A percentile compares a stretch with the other conserved stretches of the same genome.
Evolutionary conservation across 2,797 vertebrate genomes (phyloP).

Genomic region (Aeoliscus strigatus): DNA sequence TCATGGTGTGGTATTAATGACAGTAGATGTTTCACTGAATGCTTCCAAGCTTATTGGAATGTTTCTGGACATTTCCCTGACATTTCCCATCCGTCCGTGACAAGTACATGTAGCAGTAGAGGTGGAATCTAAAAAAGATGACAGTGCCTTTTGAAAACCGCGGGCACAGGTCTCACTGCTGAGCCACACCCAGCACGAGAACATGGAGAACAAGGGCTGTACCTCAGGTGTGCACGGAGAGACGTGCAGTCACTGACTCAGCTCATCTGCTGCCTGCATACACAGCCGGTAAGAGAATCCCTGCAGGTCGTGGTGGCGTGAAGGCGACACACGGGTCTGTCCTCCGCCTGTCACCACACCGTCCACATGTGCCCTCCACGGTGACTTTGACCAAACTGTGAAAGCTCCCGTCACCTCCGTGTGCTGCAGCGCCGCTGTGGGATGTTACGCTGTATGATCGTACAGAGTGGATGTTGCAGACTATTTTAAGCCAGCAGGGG

Average conservation of each 20-base stretch:
- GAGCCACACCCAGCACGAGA: not conserved
- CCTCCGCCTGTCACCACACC: slow-evolving; percentile 12
- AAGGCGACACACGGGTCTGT: slow-evolving; percentile 39
- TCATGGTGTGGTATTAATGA: too few species aligned
- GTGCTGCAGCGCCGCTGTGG: too few species aligned
- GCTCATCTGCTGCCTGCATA: slow-evolving; percentile 21
- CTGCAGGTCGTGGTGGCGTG: slow-evolving; percentile 30
- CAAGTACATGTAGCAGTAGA: too few species aligned
- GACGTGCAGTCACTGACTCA: slow-evolving; percentile 29
- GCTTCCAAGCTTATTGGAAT: too few species aligned
- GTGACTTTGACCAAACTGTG: too few species aligned
- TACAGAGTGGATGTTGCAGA: not conserved
- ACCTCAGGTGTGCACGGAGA: slow-evolving; percentile 1
- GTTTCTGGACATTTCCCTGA: too few species aligned
- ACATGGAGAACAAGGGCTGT: not conserved
- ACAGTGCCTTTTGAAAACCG: too few species aligned
- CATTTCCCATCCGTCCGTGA: too few species aligned
- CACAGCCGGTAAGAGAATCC: slow-evolving; percentile 53
- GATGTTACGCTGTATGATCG: slow-evolving; percentile 3
- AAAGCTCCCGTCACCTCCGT: too few species aligned
- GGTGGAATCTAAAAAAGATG: too few species aligned
- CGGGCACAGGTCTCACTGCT: not conserved
- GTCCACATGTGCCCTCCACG: too few species aligned
- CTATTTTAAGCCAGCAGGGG: not conserved
- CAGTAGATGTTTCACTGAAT: too few species aligned